A percentile compares a stretch with the other conserved stretches of the same genome.
phyloP scores from a whole-genome alignment of 2,797 vertebrate genomes.

The Tangara arthus region DNA sequence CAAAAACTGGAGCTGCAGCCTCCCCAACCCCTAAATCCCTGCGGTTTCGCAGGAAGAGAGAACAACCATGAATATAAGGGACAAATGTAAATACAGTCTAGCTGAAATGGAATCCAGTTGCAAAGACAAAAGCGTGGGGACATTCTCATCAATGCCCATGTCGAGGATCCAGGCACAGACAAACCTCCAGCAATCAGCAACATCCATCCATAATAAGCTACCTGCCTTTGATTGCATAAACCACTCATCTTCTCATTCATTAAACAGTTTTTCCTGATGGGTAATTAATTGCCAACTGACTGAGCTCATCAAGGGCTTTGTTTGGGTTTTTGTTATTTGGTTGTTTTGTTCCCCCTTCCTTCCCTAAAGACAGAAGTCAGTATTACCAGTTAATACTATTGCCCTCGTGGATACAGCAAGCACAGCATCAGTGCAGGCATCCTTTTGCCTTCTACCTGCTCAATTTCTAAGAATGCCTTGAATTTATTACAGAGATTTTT shows the following conservation, averaged over 20 bases:
- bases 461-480: not conserved
- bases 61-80: not conserved
- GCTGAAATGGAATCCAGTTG: not conserved
- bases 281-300: not conserved
- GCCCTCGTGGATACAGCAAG: not conserved
- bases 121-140: not conserved
- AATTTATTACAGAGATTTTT: not conserved
- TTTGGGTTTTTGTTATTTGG: not conserved
- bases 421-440: not conserved
- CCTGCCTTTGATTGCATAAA: not conserved
- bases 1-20: not conserved
- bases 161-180: not conserved
- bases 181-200: not conserved
- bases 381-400: not conserved
- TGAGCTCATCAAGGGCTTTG: not conserved
- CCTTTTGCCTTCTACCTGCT: not conserved
- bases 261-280: not conserved
- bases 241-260: not conserved
- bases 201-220: not conserved
- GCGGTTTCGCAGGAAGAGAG: not conserved
- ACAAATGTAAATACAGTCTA: conserved; percentile 2
- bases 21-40: not conserved
- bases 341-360: rapidly evolving
- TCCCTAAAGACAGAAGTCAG: not conserved
- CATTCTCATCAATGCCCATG: not conserved